Evolutionary conservation across 2,797 vertebrate species (phyloP), one percentile per base, ranked within the genome.

Genomic region (Ctenosaura bakeri): DNA sequence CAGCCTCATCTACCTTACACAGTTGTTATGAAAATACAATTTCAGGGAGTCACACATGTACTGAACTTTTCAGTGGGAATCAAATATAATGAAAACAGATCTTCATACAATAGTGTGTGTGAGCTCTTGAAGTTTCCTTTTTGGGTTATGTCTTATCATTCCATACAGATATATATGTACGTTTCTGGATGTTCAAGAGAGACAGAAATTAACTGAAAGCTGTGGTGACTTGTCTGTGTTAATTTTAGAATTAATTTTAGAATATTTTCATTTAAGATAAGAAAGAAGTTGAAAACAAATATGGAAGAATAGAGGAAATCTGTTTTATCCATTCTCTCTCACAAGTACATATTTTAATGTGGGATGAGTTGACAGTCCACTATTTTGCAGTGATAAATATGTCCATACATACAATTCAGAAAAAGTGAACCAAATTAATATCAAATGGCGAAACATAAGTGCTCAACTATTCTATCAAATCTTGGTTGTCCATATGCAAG

Each of bases 331-430:
- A 76, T 62, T 18, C 22, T 46, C 3, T 85, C 13, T 74, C 14
- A 77, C 38, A 69, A 54, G 35, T 81, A 54, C 56, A 66, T n/a
- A 73, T 26, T 86, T 80, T 90, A 62, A 42, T 56, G 42, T 12
- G 95, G 92, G 73, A 92, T 90, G 24, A 85, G 89, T 92, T 38
- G 78, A 9, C 35, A 88, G 91, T 94, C 82, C 92, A 80, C 90
- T 84, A 88, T 18, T 52, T 18, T 69, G 52, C 32, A 46, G 46
- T 79, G 52, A 54, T 87, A 66, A 87, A 64, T 50, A 14, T 0
- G 20, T 35, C 3, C 4, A 32, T 52, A 12, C 50, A 6, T 38
- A 52, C n/a, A 71, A n/a, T 2, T n/a, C 24, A 54, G 32, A 50
- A n/a, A 80, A 81, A 81, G 14, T 59, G 16, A 59, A 59, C 56